Conservation (phyloP, 1,140 invertebrate genomes). For the Drosophila tani region DNA sequence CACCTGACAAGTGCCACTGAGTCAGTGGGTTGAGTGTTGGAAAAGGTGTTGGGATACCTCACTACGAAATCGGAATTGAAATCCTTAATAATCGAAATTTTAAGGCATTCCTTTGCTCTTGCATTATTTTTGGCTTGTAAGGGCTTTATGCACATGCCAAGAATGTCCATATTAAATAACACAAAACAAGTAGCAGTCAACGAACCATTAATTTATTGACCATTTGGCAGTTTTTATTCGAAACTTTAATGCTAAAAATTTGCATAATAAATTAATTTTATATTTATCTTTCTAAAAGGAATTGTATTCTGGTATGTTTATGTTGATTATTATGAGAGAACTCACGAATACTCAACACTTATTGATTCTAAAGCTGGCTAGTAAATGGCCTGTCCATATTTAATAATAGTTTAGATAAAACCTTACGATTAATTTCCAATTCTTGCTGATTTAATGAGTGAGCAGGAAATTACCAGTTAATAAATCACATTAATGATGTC, state of each 20-base stretch:
- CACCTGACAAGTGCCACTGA: constrained; percentile 14
- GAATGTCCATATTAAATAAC: constrained; percentile 18
- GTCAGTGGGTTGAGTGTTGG: constrained; percentile 38
- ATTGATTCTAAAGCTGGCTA: constrained; percentile 16
- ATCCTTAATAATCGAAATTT: neutral
- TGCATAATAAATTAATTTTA: neutral
- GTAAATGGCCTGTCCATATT: constrained; percentile 24
- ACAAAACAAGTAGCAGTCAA: neutral
- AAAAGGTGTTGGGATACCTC: neutral
- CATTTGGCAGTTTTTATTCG: neutral
- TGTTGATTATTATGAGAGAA: neutral
- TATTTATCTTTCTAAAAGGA: neutral
- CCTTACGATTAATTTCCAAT: constrained; percentile 18
- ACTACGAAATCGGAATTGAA: neutral
- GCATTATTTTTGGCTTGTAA: neutral
- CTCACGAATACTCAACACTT: neutral
- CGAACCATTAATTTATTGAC: neutral
- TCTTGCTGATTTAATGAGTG: constrained; percentile 38
- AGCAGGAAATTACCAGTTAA: constrained; percentile 32
- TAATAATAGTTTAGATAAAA: constrained; percentile 34
- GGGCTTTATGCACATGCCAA: neutral
- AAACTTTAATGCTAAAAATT: neutral
- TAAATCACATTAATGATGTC: constrained; percentile 53
- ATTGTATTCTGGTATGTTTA: neutral
- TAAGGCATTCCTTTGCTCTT: too few species aligned